Evolutionary conservation across 2,888 invertebrate genomes (phyloP).

Genomic region (Campoplex capitator): DNA sequence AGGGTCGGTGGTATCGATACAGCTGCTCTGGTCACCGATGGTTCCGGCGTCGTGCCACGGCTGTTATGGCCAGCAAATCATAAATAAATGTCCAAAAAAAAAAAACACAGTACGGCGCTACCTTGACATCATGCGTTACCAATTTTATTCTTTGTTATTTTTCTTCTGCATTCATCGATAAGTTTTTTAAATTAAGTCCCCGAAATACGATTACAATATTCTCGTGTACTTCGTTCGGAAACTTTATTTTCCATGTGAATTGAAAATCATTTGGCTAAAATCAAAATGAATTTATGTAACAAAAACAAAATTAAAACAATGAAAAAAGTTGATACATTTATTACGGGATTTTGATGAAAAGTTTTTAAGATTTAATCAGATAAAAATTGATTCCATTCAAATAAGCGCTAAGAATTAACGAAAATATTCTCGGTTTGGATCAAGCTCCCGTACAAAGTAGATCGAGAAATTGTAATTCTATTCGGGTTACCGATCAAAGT

Average conservation of each 20-base stretch:
- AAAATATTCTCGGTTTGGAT: background rate
- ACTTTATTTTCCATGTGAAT: background rate
- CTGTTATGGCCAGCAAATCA: constrained; percentile 82
- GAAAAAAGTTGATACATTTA: no score
- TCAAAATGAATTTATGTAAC: no score
- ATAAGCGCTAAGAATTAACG: background rate
- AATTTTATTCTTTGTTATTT: background rate
- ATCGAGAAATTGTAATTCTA: constrained; percentile 23
- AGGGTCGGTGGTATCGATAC: constrained; percentile 77
- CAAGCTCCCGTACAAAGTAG: background rate
- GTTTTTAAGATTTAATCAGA: background rate
- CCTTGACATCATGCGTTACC: constrained; percentile 10
- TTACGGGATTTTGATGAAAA: background rate
- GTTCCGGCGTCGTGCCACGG: constrained; percentile 81
- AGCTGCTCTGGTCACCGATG: constrained; percentile 73
- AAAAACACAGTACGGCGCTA: constrained; percentile 62
- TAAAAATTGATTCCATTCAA: no score
- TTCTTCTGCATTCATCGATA: background rate
- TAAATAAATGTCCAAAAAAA: constrained; percentile 77
- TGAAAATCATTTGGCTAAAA: no score
- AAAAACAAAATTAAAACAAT: no score
- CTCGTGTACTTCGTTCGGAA: background rate
- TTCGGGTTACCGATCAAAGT: constrained; percentile 16
- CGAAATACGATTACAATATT: constrained; percentile 11
- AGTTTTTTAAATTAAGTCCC: background rate